These are phyloP conservation scores for Austrofundulus limnaeus DNA, from an alignment of 2,113 vertebrate species.

Conservation along the genomic window DNA sequence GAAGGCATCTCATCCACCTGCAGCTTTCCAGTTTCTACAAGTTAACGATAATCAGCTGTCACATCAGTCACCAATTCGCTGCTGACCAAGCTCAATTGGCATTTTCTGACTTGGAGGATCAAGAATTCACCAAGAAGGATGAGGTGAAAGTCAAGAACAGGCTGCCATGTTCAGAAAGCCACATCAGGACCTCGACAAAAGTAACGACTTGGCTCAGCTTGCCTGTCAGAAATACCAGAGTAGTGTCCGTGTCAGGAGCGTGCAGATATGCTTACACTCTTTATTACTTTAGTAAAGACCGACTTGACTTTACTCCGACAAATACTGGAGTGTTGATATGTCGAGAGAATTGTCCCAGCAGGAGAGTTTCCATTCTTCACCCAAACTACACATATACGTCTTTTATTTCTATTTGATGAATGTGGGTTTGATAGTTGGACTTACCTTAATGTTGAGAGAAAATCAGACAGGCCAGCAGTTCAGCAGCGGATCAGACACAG, in stretches of 20 bases:
- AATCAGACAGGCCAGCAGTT: conserved; percentile 37
- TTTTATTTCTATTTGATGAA: conserved; percentile 14
- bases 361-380: neutral
- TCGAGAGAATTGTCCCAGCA: neutral
- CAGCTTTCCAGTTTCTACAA: conserved; percentile 14
- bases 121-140: conserved; percentile 20
- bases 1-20: neutral
- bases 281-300: conserved; percentile 19
- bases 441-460: conserved; percentile 70
- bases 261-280: conserved; percentile 20
- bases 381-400: conserved; percentile 5
- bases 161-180: conserved; percentile 26
- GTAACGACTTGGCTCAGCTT: conserved; percentile 41
- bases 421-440: conserved; percentile 27
- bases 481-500: conserved; percentile 26
- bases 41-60: conserved; percentile 38
- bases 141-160: conserved; percentile 16
- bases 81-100: conserved; percentile 35
- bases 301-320: neutral
- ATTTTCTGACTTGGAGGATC: conserved; percentile 30
- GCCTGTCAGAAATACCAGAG: conserved; percentile 40
- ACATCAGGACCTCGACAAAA: conserved; percentile 52
- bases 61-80: conserved; percentile 9
- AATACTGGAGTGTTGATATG: conserved; percentile 4
- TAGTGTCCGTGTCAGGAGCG: conserved; percentile 26